Percentiles rank a stretch among this genome's conserved stretches.
Evolutionary conservation across 2,888 invertebrate genomes (phyloP).

Genomic region (Crocallis elinguaria): DNA sequence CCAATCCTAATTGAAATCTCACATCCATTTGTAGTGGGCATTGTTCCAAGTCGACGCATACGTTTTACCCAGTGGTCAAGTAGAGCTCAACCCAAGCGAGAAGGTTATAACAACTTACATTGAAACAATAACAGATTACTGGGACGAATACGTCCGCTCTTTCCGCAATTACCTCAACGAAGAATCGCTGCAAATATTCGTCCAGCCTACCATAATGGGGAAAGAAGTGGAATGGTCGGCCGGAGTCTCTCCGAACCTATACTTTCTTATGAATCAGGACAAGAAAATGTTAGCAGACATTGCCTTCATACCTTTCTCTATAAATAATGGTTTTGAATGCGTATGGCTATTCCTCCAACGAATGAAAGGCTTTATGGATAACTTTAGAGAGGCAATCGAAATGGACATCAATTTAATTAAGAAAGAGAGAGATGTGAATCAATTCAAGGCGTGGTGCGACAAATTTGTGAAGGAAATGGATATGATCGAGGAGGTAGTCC

Average conservation of each 20-base stretch:
- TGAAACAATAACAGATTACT: slow-evolving; percentile 85
- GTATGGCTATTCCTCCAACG: slow-evolving; percentile 87
- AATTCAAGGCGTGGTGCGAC: slow-evolving; percentile 87
- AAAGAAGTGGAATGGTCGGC: slow-evolving; percentile 91
- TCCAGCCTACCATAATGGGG: slow-evolving; percentile 93
- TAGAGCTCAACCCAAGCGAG: slow-evolving; percentile 85
- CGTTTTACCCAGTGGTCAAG: slow-evolving; percentile 67
- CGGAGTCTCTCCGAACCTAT: slow-evolving; percentile 89
- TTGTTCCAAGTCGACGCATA: slow-evolving; percentile 86
- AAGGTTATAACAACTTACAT: slow-evolving; percentile 85
- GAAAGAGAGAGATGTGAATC: slow-evolving; percentile 86
- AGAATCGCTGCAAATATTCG: slow-evolving; percentile 88
- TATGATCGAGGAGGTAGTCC: slow-evolving; percentile 87
- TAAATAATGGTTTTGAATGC: slow-evolving; percentile 86
- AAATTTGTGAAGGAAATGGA: slow-evolving; percentile 89
- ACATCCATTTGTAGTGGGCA: slow-evolving; percentile 78
- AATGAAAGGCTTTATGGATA: slow-evolving; percentile 87
- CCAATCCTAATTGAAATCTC: neutral
- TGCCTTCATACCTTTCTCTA: slow-evolving; percentile 81
- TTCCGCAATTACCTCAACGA: slow-evolving; percentile 90
- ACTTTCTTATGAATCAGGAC: slow-evolving; percentile 89
- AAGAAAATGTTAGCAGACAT: slow-evolving; percentile 82
- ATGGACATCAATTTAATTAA: slow-evolving; percentile 87
- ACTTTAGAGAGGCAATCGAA: slow-evolving; percentile 88
- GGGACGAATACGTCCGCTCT: slow-evolving; percentile 88